Base-by-base conservation (phyloP, 2,113 vertebrate species). In the Coreoperca whiteheadi region DNA sequence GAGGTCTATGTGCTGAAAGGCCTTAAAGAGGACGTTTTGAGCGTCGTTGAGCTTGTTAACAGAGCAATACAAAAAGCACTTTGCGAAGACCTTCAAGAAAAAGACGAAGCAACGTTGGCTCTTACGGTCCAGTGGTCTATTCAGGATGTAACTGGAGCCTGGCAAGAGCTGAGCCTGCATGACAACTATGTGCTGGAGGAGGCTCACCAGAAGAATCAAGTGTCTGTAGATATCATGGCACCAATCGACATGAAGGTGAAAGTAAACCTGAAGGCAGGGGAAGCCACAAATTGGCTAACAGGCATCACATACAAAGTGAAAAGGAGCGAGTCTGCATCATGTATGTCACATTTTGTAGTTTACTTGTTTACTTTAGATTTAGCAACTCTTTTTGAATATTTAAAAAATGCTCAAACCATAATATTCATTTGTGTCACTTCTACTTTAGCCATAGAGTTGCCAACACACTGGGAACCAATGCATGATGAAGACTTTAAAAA, bases 21-120 rank as follows among this genome's bases (percentile, higher is more conserved):
- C 54, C 74, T 94, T 1, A 91, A 80, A 50, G 92, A 93, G 37
- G 90, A 94, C 0, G 84, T 94, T 53, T 56, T 92, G 79, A 81
- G 82, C 16, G 72, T 92, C 48, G 39, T 3, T 18, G 83, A 86
- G 6, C 57, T 90, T 1, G 11, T 92, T 2, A 74, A 11, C 53
- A 63, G 14, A 74, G 82, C 80, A 8, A 20, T 86, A 41, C 69
- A 79, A 6, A 46, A 79, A 43, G 73, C 74, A 1, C 82, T 93
- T 12, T n/a, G 0, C 15, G 15, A 80, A 69, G 87, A 86, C 67
- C 0, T 50, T 3, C 28, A 68, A n/a, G 30, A 86, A 3, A 87
- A 84, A 53, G 9, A 90, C 1, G 84, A 92, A 77, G 88, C 87
- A 0, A 60, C 70, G 60, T 0, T 79, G 77, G 89, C 87, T 32